A percentile compares a stretch with the other conserved stretches of the same genome.
Evolutionary conservation across 2,797 vertebrate genomes (phyloP).

Genomic region (Neostethus bicornis): DNA sequence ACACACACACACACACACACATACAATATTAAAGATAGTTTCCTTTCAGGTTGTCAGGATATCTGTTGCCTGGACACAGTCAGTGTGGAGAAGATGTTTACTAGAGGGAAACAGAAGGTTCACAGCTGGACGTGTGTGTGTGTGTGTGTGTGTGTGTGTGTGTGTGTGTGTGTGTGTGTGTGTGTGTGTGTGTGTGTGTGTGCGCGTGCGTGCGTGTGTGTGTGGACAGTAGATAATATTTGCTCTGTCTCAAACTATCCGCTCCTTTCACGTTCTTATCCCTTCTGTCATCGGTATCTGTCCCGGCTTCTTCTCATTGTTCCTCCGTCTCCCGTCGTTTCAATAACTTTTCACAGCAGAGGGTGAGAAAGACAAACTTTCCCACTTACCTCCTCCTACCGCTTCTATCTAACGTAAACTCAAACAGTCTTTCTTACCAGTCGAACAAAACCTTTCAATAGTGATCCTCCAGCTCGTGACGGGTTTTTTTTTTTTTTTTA

Average conservation of each 20-base stretch:
- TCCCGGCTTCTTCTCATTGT: constrained; percentile 51
- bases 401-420: constrained; percentile 5
- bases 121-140: constrained; percentile 66
- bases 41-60: constrained; percentile 61
- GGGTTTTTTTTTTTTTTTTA: neutral
- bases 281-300: constrained; percentile 17
- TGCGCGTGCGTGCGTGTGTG: constrained; percentile 34
- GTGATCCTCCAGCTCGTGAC: neutral
- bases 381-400: constrained; percentile 47
- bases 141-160: constrained; percentile 40
- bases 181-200: constrained; percentile 37
- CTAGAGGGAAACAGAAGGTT: constrained; percentile 53
- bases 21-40: constrained; percentile 56
- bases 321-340: constrained; percentile 31
- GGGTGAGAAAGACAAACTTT: constrained; percentile 78
- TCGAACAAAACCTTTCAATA: neutral
- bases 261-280: constrained; percentile 46
- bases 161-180: constrained; percentile 41
- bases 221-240: constrained; percentile 52
- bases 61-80: constrained; percentile 78
- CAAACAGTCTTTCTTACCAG: constrained; percentile 12
- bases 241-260: constrained; percentile 41
- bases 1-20: neutral
- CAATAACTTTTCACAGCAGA: constrained; percentile 39
- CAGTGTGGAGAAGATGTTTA: constrained; percentile 62